Conservation (phyloP, 2,888 invertebrate genomes). For the Tetanocera ferruginea region DNA sequence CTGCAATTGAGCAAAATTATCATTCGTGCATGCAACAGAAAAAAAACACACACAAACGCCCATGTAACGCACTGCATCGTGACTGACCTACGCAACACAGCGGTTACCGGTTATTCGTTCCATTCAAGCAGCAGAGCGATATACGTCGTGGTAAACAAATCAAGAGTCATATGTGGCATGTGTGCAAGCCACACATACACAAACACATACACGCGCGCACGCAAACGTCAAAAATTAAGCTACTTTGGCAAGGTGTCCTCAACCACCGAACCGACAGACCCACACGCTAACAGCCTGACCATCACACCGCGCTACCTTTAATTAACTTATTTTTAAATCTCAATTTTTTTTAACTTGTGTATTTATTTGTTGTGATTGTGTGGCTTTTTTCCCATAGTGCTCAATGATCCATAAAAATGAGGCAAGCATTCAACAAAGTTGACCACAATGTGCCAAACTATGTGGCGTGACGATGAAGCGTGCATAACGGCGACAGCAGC, state of each 20-base stretch:
- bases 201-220: conserved; percentile 41
- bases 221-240: conserved; percentile 12
- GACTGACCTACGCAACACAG: background rate
- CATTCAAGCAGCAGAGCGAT: background rate
- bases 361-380: background rate
- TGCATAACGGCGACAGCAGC: background rate
- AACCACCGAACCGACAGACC: too few species aligned
- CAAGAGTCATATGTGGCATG: background rate
- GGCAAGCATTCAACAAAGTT: background rate
- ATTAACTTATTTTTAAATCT: conserved; percentile 10
- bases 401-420: conserved; percentile 4
- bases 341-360: too few species aligned
- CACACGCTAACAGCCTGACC: too few species aligned
- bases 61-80: background rate
- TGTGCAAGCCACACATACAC: conserved; percentile 16
- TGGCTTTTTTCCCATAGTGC: background rate
- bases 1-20: background rate
- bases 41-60: background rate
- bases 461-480: background rate
- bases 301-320: conserved; percentile 32
- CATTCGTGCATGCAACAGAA: background rate
- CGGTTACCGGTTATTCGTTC: background rate
- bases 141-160: background rate
- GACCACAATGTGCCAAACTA: background rate
- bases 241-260: too few species aligned